Percentiles rank a stretch among this genome's conserved stretches.
Evolutionary conservation across 2,888 invertebrate genomes (phyloP).

Genomic region (Urechis unicinctus): DNA sequence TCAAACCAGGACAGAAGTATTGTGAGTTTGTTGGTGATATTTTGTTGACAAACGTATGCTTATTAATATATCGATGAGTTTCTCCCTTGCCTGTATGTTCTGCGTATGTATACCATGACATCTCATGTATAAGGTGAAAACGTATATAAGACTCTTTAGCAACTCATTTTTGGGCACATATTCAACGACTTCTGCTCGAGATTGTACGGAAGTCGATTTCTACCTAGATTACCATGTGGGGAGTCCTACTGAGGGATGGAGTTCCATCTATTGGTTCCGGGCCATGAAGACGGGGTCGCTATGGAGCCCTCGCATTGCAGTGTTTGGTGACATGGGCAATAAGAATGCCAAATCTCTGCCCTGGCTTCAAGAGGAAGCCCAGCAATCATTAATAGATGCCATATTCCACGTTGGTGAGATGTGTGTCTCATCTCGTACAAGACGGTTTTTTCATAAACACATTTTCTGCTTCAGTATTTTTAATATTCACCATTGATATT

Average conservation of each 20-base stretch:
- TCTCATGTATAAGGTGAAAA: neutral
- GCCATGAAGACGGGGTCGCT: slow-evolving; percentile 63
- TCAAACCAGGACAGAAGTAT: slow-evolving; percentile 29
- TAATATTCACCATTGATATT: neutral
- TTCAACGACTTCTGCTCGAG: no score
- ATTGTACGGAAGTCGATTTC: no score
- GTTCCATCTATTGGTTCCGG: slow-evolving; percentile 68
- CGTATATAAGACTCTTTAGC: no score
- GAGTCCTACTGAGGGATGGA: slow-evolving; percentile 63
- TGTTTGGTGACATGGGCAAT: slow-evolving; percentile 92
- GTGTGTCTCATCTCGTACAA: neutral
- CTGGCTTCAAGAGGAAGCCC: slow-evolving; percentile 75
- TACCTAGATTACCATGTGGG: slow-evolving; percentile 50
- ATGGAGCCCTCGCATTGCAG: slow-evolving; percentile 73
- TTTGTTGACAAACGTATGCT: no score
- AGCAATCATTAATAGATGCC: slow-evolving; percentile 65
- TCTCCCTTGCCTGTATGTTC: no score
- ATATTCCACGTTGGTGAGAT: slow-evolving; percentile 67
- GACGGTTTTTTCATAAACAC: neutral
- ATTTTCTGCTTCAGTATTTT: neutral
- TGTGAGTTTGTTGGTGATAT: no score
- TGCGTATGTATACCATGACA: neutral
- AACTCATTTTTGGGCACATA: no score
- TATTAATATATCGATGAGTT: no score
- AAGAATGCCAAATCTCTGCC: slow-evolving; percentile 81